These are phyloP conservation scores for Cerceris rybyensis DNA, from an alignment of 2,888 invertebrate species.

Conservation along the genomic window DNA sequence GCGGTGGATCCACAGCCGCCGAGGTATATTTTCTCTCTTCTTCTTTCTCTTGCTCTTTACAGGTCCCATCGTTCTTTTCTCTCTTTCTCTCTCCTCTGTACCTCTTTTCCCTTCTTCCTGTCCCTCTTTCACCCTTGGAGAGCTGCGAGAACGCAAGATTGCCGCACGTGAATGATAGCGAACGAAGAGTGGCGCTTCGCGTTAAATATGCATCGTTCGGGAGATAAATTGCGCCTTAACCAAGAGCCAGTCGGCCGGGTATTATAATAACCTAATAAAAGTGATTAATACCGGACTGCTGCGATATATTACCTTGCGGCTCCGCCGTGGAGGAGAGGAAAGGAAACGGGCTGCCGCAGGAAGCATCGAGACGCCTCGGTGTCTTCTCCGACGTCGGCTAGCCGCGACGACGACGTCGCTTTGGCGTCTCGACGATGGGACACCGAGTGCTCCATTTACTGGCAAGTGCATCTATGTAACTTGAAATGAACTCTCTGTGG, in stretches of 20 bases:
- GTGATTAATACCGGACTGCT: constrained; percentile 74
- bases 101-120: constrained; percentile 18
- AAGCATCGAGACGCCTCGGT: too few species aligned
- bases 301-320: constrained; percentile 70
- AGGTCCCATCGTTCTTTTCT: not conserved
- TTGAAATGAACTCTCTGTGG: too few species aligned
- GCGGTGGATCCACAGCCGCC: constrained; percentile 6
- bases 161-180: constrained; percentile 69
- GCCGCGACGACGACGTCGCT: too few species aligned
- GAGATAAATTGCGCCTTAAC: constrained; percentile 76
- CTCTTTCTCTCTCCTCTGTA: constrained; percentile 18
- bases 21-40: constrained; percentile 25
- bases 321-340: constrained; percentile 7
- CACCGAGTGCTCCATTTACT: too few species aligned
- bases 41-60: constrained; percentile 3
- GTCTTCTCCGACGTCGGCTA: too few species aligned
- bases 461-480: too few species aligned
- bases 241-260: constrained; percentile 72
- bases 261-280: constrained; percentile 79
- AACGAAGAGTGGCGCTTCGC: constrained; percentile 71
- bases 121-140: constrained; percentile 6
- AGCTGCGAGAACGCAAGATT: constrained; percentile 57
- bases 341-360: too few species aligned
- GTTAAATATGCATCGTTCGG: constrained; percentile 73
- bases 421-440: too few species aligned